These are phyloP conservation scores for Propithecus coquereli DNA, from an alignment of 2,113 vertebrate species.

Conservation along the genomic window DNA sequence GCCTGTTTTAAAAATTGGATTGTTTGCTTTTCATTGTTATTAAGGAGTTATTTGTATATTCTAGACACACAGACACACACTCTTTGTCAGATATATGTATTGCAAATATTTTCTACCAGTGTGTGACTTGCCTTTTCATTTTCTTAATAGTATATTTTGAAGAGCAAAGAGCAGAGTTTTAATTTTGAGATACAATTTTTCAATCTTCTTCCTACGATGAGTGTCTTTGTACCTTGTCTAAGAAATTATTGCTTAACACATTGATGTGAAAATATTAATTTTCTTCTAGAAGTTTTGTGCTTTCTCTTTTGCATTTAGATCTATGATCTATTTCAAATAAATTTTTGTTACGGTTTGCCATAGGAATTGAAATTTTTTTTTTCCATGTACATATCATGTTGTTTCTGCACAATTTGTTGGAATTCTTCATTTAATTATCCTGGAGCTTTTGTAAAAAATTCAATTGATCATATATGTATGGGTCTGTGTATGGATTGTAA, in stretches of 20 bases:
- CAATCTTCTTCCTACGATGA: neutral
- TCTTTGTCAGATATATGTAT: neutral
- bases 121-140: neutral
- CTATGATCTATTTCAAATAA: neutral
- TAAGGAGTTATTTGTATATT: neutral
- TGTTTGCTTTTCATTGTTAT: neutral
- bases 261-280: neutral
- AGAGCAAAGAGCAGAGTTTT: slow-evolving; percentile 12
- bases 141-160: neutral
- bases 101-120: neutral
- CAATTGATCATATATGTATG: neutral
- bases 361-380: neutral
- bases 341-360: neutral
- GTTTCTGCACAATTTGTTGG: neutral
- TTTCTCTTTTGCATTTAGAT: slow-evolving; percentile 6
- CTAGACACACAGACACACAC: neutral
- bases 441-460: neutral
- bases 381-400: neutral
- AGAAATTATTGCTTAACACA: neutral
- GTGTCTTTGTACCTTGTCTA: neutral
- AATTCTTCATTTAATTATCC: neutral
- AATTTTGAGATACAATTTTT: neutral
- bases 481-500: neutral
- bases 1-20: neutral
- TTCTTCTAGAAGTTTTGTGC: slow-evolving; percentile 9